A percentile compares a stretch with the other conserved stretches of the same genome.
Conservation (phyloP, 2,888 invertebrate genomes). For the Pandemis corylana region DNA sequence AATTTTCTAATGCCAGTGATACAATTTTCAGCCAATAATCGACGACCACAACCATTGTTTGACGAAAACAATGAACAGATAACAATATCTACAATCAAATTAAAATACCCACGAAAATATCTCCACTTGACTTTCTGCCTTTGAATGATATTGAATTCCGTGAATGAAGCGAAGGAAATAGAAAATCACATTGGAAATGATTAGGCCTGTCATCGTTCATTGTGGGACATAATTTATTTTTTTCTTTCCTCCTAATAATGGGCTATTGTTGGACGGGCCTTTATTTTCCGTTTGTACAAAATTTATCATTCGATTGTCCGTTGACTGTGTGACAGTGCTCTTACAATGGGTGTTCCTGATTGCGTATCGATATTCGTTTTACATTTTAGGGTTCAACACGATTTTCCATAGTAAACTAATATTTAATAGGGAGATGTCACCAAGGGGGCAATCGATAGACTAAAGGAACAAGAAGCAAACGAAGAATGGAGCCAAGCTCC, state of each 20-base stretch:
- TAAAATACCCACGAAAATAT: not conserved
- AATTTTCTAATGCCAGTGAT: too few species aligned
- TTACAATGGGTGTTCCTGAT: slow-evolving; percentile 5
- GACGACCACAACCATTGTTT: too few species aligned
- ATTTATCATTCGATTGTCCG: slow-evolving; percentile 27
- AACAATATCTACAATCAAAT: too few species aligned
- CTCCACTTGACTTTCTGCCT: not conserved
- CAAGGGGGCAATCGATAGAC: too few species aligned
- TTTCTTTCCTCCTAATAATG: slow-evolving; percentile 14
- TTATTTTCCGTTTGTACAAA: slow-evolving; percentile 18
- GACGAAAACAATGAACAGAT: too few species aligned
- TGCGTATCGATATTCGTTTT: slow-evolving; percentile 10
- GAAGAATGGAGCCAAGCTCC: too few species aligned
- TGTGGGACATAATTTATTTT: slow-evolving; percentile 21
- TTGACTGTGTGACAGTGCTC: slow-evolving; percentile 22
- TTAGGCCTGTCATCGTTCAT: slow-evolving; percentile 18
- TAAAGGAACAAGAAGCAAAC: too few species aligned
- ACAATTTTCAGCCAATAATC: too few species aligned
- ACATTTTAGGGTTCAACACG: not conserved
- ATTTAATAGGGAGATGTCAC: too few species aligned
- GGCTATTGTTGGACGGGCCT: slow-evolving; percentile 19
- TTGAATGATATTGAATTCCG: not conserved
- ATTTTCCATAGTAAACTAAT: too few species aligned
- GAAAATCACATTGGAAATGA: slow-evolving; percentile 14
- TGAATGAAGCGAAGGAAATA: not conserved